These are phyloP conservation scores for Hypocryptadius cinnamomeus DNA, from an alignment of 2,113 vertebrate genomes.

Conservation along the genomic window DNA sequence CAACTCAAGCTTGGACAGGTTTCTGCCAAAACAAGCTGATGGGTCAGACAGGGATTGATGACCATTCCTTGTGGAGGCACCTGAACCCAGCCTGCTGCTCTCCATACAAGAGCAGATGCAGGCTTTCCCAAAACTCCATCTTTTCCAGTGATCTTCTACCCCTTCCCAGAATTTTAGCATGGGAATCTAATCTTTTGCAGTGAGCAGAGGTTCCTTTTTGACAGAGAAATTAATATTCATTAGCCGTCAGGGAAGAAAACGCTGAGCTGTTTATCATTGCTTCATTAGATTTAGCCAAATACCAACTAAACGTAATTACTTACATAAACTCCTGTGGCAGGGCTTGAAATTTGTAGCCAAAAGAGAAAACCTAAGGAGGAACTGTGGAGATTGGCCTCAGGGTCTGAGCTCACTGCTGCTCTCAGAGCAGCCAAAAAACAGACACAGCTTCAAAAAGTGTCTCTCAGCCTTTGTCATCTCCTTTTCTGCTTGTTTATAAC, in stretches of 20 bases:
- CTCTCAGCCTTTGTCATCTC: not conserved
- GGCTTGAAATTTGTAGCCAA: not conserved
- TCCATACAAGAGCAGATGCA: not conserved
- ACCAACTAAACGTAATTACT: conserved; percentile 66
- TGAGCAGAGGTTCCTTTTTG: conserved; percentile 16
- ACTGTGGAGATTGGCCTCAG: not conserved
- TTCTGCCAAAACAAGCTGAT: not conserved
- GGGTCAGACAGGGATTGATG: not conserved
- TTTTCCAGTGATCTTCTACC: not conserved
- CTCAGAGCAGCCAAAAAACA: rapidly evolving
- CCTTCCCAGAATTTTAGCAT: not conserved
- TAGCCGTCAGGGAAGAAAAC: conserved; percentile 57
- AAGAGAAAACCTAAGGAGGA: not conserved
- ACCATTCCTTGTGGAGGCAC: not conserved
- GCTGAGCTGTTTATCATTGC: conserved; percentile 67
- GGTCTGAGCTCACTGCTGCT: not conserved
- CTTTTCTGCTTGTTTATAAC: not conserved
- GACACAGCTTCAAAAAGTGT: not conserved
- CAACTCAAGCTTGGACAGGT: not conserved
- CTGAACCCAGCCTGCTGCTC: not conserved
- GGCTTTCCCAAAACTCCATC: not conserved
- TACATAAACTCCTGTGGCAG: conserved; percentile 57
- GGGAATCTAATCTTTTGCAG: not conserved
- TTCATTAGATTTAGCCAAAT: conserved; percentile 75
- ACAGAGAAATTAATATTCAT: conserved; percentile 75